Percentiles rank a stretch among this genome's conserved stretches.
Evolutionary conservation across 2,113 vertebrate genomes (phyloP).

Genomic region (Pseudopipra pipra): DNA sequence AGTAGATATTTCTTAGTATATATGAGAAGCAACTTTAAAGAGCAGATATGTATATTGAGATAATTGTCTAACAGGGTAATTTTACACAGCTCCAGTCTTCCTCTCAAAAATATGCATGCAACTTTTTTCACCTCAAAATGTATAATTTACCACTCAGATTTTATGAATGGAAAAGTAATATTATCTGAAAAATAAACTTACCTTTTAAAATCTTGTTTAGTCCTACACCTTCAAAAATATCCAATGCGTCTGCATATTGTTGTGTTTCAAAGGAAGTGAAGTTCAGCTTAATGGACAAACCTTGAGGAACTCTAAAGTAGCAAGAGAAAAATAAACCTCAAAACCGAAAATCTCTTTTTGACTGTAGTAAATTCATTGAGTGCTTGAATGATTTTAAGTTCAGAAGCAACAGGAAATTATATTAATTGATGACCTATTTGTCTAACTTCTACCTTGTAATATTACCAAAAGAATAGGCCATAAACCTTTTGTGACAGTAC

Average conservation of each 20-base stretch:
- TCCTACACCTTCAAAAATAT: constrained; percentile 79
- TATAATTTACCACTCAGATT: background rate
- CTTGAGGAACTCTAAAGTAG: constrained; percentile 67
- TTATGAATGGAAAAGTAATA: background rate
- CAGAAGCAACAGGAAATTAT: background rate
- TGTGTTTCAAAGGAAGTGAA: constrained; percentile 70
- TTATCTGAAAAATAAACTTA: constrained; percentile 48
- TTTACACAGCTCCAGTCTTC: background rate
- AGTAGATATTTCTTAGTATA: background rate
- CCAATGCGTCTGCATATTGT: constrained; percentile 44
- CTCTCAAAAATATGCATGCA: rapidly evolving
- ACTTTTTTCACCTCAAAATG: background rate
- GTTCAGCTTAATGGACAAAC: constrained; percentile 72
- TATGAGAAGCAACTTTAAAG: background rate
- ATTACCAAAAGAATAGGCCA: background rate
- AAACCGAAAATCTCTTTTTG: background rate
- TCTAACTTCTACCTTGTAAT: background rate
- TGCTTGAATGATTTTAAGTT: background rate
- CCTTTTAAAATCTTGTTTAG: constrained; percentile 75
- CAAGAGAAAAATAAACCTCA: background rate
- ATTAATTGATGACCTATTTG: background rate
- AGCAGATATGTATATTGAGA: background rate
- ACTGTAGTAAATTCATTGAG: background rate
- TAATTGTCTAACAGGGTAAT: background rate
- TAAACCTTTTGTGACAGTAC: background rate